A percentile compares a stretch with the other conserved stretches of the same genome.
phyloP scores from a whole-genome alignment of 2,888 invertebrate genomes.

The Lasioglossum zephyrum region DNA sequence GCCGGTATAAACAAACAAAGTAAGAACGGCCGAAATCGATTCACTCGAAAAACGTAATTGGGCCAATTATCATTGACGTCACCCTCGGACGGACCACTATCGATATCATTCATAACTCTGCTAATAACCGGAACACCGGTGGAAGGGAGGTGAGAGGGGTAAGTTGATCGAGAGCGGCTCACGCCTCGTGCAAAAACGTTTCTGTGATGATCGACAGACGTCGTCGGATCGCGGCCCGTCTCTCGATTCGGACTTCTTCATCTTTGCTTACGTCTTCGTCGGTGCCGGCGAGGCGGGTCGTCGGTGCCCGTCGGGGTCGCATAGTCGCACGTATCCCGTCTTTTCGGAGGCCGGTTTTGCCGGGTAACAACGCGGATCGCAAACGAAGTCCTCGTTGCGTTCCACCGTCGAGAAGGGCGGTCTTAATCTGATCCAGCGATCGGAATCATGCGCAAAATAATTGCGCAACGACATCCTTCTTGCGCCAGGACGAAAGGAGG shows the following conservation, averaged over 20 bases:
- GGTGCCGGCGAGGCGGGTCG: not conserved
- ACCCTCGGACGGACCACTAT: not conserved
- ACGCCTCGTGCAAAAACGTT: slow-evolving; percentile 41
- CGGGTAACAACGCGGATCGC: slow-evolving; percentile 52
- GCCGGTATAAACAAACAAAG: not conserved
- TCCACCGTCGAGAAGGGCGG: slow-evolving; percentile 56
- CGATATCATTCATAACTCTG: slow-evolving; percentile 51
- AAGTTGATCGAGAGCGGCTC: not conserved
- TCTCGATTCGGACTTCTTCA: slow-evolving; percentile 44
- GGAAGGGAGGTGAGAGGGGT: not conserved
- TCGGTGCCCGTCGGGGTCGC: slow-evolving; percentile 43
- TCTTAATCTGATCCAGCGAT: slow-evolving; percentile 74
- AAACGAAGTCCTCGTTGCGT: slow-evolving; percentile 53
- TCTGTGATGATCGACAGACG: slow-evolving; percentile 54
- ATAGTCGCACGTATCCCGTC: slow-evolving; percentile 67
- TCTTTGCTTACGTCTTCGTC: slow-evolving; percentile 52
- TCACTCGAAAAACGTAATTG: slow-evolving; percentile 27
- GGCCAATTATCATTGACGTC: slow-evolving; percentile 35
- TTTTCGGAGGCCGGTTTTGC: slow-evolving; percentile 68
- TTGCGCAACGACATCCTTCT: slow-evolving; percentile 71
- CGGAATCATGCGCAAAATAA: slow-evolving; percentile 76
- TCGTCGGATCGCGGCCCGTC: slow-evolving; percentile 31
- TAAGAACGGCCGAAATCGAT: not conserved
- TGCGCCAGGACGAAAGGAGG: slow-evolving; percentile 35
- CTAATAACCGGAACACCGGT: slow-evolving; percentile 55